Conservation (phyloP, 2,113 vertebrate species). For the Malurus alboscapulatus region DNA sequence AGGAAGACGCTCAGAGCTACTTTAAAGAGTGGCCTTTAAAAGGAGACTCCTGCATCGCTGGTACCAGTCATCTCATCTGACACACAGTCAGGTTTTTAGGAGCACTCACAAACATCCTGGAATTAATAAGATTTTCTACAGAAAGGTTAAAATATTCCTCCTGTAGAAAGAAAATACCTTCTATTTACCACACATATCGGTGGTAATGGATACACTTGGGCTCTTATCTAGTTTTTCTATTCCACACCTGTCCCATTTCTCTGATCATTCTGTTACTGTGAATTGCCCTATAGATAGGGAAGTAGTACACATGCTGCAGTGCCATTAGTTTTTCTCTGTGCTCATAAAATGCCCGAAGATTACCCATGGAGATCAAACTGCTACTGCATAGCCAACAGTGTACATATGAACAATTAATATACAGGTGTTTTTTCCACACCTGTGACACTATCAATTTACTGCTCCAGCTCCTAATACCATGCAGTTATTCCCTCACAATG, state of each 20-base stretch:
- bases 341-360: neutral
- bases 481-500: neutral
- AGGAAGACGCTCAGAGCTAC: neutral
- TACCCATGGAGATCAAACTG: neutral
- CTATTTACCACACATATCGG: neutral
- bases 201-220: neutral
- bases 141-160: neutral
- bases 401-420: neutral
- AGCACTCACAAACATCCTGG: neutral
- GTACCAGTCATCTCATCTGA: neutral
- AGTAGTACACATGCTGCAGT: neutral
- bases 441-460: neutral
- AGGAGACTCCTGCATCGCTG: neutral
- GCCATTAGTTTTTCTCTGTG: neutral
- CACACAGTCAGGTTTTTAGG: neutral
- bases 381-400: fast-evolving
- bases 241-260: neutral
- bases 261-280: neutral
- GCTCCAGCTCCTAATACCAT: neutral
- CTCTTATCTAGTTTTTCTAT: neutral
- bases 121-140: neutral
- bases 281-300: neutral
- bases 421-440: neutral
- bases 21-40: neutral
- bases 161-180: neutral